These are phyloP conservation scores for Panurus biarmicus DNA, from an alignment of 2,113 vertebrate genomes.

Conservation along the genomic window DNA sequence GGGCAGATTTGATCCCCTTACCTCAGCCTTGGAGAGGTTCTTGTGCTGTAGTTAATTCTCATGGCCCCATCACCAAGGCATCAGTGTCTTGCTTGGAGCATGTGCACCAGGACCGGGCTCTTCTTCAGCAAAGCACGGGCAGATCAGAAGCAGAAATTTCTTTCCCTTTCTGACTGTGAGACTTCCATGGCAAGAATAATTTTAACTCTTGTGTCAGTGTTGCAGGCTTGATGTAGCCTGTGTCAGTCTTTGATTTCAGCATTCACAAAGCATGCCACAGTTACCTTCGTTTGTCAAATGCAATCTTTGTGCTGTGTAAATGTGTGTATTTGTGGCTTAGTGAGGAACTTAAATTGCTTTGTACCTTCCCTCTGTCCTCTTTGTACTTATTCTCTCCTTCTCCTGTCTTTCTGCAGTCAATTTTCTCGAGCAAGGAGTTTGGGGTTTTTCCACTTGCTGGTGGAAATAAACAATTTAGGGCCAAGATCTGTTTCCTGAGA, in stretches of 20 bases:
- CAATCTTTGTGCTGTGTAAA: background rate
- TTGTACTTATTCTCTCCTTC: background rate
- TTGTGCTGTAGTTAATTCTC: fast-evolving
- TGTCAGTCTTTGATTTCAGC: background rate
- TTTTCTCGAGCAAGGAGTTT: background rate
- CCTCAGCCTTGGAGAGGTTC: fast-evolving
- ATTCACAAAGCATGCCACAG: background rate
- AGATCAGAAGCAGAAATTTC: background rate
- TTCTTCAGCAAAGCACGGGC: background rate
- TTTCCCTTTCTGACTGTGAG: fast-evolving
- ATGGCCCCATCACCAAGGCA: background rate
- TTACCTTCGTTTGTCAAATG: background rate
- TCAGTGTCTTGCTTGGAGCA: background rate
- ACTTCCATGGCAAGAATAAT: background rate
- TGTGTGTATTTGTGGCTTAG: background rate
- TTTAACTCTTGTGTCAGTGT: background rate
- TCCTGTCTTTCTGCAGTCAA: background rate
- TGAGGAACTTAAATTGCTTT: background rate
- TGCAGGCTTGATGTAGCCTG: background rate
- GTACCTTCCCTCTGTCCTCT: background rate
- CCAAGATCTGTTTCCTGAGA: background rate
- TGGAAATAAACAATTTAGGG: background rate
- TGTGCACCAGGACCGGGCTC: fast-evolving
- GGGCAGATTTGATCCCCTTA: background rate
- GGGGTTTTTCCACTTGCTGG: background rate